Conservation (phyloP, 2,888 invertebrate genomes). For the Leptura quadrifasciata region DNA sequence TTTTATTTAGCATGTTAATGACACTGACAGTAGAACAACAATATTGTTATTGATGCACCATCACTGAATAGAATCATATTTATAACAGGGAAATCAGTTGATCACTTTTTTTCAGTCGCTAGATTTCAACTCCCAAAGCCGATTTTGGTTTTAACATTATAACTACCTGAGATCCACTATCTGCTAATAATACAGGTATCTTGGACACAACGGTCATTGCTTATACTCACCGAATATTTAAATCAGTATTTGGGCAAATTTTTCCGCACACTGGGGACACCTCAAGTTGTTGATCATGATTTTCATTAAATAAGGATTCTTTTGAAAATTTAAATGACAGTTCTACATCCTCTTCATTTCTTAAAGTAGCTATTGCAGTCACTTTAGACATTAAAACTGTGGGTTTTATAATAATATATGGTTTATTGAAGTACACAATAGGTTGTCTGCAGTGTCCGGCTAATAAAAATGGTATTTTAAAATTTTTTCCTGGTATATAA, state of each 20-base stretch:
- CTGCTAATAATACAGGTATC: too few species aligned
- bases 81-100: too few species aligned
- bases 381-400: conserved; percentile 78
- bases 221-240: conserved; percentile 75
- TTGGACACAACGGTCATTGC: too few species aligned
- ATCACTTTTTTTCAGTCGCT: too few species aligned
- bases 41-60: too few species aligned
- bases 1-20: too few species aligned
- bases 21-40: too few species aligned
- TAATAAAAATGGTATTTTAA: conserved; percentile 77
- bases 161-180: too few species aligned
- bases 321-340: conserved; percentile 76
- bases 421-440: conserved; percentile 77
- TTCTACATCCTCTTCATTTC: conserved; percentile 76
- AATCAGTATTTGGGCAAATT: conserved; percentile 74
- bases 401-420: conserved; percentile 78
- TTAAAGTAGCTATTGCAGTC: conserved; percentile 73
- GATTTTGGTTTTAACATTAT: too few species aligned
- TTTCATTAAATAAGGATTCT: conserved; percentile 76
- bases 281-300: conserved; percentile 74
- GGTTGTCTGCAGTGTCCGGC: conserved; percentile 81
- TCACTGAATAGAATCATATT: too few species aligned
- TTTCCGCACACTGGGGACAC: conserved; percentile 76
- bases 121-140: too few species aligned
- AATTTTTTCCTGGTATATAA: conserved; percentile 76